These are phyloP conservation scores for Poecilia picta DNA, from an alignment of 2,797 vertebrate species.

Conservation along the genomic window DNA sequence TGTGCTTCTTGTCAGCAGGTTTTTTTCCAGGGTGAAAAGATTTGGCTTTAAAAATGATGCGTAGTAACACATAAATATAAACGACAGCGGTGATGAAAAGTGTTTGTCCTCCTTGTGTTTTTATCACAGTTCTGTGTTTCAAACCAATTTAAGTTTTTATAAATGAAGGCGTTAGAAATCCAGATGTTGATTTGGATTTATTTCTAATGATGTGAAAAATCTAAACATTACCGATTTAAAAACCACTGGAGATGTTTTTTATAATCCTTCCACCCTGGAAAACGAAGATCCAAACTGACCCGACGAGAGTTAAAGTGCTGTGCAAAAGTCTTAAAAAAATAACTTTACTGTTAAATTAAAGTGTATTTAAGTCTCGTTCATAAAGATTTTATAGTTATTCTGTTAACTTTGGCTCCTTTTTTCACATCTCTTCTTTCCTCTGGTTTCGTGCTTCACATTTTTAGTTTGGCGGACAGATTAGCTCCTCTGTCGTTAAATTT, in stretches of 20 bases:
- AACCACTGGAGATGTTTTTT: background rate
- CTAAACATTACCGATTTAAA: background rate
- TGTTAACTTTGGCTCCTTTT: background rate
- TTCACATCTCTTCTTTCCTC: background rate
- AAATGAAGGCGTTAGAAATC: too few relatives aligned
- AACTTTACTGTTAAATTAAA: background rate
- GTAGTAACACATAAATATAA: background rate
- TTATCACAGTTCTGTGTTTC: too few relatives aligned
- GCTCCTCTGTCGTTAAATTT: background rate
- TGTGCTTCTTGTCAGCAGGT: background rate
- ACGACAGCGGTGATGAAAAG: too few relatives aligned
- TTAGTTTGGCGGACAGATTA: background rate
- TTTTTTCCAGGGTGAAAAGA: background rate
- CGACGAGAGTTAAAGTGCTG: background rate
- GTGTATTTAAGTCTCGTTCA: background rate
- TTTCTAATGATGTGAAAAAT: background rate
- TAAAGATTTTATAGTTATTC: background rate
- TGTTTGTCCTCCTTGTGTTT: too few relatives aligned
- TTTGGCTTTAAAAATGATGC: background rate
- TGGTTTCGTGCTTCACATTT: background rate
- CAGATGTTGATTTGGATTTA: too few relatives aligned
- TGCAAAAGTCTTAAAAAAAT: background rate
- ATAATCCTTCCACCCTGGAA: background rate
- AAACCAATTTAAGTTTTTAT: too few relatives aligned
- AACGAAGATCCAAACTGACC: background rate